These are phyloP conservation scores for Penelope pileata DNA, from an alignment of 2,113 vertebrate genomes.

Conservation along the genomic window DNA sequence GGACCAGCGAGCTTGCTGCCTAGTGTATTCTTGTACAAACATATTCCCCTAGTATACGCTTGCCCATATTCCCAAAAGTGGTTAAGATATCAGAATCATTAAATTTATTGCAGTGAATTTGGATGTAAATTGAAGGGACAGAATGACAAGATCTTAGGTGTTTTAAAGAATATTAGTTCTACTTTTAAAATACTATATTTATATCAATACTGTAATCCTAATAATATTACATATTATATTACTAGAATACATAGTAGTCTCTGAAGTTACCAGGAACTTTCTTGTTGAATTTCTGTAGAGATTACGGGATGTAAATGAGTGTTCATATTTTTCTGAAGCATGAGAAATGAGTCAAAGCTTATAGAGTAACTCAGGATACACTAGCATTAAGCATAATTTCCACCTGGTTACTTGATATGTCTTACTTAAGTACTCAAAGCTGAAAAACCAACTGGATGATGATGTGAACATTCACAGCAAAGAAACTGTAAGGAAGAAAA, in stretches of 20 bases:
- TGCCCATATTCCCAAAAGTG: no score
- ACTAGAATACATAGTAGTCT: background rate
- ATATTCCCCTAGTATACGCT: no score
- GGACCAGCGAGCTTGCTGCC: no score
- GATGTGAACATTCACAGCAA: background rate
- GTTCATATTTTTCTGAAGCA: background rate
- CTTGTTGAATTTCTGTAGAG: background rate
- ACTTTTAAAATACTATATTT: background rate
- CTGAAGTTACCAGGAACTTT: background rate
- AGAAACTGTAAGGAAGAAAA: background rate
- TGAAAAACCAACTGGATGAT: background rate
- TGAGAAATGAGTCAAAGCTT: background rate
- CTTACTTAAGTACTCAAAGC: background rate
- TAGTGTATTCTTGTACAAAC: no score
- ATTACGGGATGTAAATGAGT: background rate
- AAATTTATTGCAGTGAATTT: no score
- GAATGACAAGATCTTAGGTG: no score
- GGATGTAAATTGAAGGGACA: no score
- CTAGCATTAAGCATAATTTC: background rate
- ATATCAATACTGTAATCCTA: background rate
- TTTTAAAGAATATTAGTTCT: no score
- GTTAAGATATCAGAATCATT: no score
- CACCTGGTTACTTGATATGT: background rate
- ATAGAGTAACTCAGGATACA: background rate
- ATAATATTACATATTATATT: background rate